These are phyloP conservation scores for Alectura lathami DNA, from an alignment of 2,113 vertebrate genomes.

Conservation along the genomic window DNA sequence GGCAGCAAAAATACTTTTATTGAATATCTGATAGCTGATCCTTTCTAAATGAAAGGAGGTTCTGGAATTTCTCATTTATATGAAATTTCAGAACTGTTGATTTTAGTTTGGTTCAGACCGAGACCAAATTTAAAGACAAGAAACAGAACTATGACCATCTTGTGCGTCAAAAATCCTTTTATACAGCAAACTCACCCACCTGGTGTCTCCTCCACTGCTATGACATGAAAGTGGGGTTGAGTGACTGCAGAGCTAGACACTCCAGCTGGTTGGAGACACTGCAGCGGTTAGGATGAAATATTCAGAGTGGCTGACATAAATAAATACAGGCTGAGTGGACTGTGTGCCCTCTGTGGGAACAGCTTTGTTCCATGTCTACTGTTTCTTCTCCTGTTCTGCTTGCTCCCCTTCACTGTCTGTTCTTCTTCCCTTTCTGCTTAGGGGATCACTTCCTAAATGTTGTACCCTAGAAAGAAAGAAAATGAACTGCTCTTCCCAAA, in stretches of 20 bases:
- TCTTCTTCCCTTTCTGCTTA: not conserved
- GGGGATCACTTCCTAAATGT: not conserved
- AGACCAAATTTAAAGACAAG: not conserved
- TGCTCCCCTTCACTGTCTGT: not conserved
- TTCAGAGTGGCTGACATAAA: not conserved
- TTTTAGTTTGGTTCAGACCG: not conserved
- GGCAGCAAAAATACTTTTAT: not conserved
- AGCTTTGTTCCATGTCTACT: not conserved
- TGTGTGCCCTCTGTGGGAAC: not conserved
- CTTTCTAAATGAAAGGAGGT: not conserved
- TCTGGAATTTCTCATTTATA: not conserved
- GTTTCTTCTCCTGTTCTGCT: not conserved
- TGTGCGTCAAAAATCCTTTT: not conserved
- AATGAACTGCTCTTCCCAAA: not conserved
- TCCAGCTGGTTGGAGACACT: not conserved
- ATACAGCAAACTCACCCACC: not conserved
- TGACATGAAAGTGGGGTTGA: not conserved
- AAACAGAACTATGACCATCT: not conserved
- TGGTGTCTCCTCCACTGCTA: not conserved
- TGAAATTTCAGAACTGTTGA: not conserved
- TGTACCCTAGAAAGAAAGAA: not conserved
- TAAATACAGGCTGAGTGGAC: not conserved
- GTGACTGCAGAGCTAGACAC: not conserved
- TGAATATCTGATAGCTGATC: not conserved
- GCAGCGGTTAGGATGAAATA: rapidly evolving